Percentiles rank a stretch among this genome's conserved stretches.
Conservation (phyloP, 2,797 vertebrate species). For the Chelon labrosus region DNA sequence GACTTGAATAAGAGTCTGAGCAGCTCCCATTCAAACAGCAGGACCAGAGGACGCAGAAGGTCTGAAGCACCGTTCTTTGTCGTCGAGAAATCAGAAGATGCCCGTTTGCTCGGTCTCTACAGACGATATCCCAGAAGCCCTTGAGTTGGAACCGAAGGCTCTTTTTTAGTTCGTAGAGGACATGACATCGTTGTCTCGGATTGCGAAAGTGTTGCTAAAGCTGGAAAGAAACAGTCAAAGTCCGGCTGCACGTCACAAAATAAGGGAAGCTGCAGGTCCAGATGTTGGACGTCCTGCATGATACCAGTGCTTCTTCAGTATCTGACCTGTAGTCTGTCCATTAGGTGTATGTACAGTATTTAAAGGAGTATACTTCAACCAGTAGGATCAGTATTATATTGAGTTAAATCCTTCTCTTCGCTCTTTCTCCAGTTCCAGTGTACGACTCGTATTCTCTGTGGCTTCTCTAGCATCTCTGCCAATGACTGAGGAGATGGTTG, state of each 20-base stretch:
- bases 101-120: not conserved
- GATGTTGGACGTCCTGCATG: conserved; percentile 1
- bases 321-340: not conserved
- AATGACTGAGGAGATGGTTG: not conserved
- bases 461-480: too few species aligned
- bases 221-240: not conserved
- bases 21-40: conserved; percentile 34
- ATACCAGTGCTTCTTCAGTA: not conserved
- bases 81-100: not conserved
- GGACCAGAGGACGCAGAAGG: conserved; percentile 11
- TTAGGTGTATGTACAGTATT: not conserved
- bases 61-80: conserved; percentile 8
- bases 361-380: not conserved
- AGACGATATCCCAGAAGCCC: conserved; percentile 54
- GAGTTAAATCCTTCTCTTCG: not conserved
- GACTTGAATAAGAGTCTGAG: conserved; percentile 45
- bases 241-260: conserved; percentile 1
- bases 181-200: conserved; percentile 32
- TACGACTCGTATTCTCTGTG: not conserved
- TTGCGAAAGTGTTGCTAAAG: not conserved
- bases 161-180: conserved; percentile 2
- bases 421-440: not conserved
- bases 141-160: conserved; percentile 56
- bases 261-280: not conserved
- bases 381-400: too few species aligned